These are phyloP conservation scores for Euphonia xanthogaster DNA, from an alignment of 2,797 vertebrate genomes.

Conservation along the genomic window DNA sequence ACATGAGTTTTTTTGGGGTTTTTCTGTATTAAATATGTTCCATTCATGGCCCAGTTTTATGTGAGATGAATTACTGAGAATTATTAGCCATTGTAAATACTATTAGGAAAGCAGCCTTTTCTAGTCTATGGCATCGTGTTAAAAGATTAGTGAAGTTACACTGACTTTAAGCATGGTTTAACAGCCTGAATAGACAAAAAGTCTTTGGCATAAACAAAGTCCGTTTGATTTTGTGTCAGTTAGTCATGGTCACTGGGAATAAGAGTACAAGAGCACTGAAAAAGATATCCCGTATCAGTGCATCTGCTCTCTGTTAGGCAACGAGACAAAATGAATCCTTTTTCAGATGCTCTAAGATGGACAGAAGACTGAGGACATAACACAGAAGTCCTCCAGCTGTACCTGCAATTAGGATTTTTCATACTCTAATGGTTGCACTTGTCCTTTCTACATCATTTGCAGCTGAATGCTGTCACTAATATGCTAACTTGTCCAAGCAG, in stretches of 20 bases:
- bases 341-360: not conserved
- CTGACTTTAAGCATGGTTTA: not conserved
- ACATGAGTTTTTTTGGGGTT: rapidly evolving
- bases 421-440: not conserved
- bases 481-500: not conserved
- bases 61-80: not conserved
- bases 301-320: not conserved
- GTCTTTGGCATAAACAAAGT: not conserved
- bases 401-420: not conserved
- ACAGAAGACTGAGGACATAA: not conserved
- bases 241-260: not conserved
- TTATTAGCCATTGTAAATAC: not conserved
- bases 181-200: not conserved
- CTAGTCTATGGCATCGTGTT: not conserved
- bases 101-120: not conserved
- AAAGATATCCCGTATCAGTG: not conserved
- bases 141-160: not conserved
- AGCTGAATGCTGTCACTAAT: not conserved
- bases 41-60: not conserved
- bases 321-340: not conserved
- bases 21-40: not conserved
- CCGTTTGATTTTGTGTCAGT: conserved; percentile 17
- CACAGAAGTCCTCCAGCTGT: not conserved
- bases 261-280: not conserved
- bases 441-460: not conserved